Evolutionary conservation across 2,113 vertebrate species (phyloP).

Genomic region (Gavialis gangeticus): DNA sequence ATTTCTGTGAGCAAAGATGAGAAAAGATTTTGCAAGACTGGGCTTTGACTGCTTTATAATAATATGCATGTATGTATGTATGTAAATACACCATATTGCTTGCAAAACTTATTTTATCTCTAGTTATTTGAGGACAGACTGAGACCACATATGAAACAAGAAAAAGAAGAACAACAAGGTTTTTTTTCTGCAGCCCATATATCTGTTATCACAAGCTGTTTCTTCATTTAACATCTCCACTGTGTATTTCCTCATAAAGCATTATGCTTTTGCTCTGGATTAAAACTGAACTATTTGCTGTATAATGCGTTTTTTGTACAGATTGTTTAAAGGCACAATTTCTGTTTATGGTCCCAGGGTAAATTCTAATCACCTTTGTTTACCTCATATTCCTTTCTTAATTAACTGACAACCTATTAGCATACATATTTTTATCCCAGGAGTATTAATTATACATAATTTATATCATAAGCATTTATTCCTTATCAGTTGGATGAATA

Average conservation of each 20-base stretch:
- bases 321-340: constrained; percentile 82
- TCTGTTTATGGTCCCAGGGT: constrained; percentile 85
- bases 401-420: constrained; percentile 88
- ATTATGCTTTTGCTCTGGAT: constrained; percentile 47
- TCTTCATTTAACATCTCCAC: constrained; percentile 33
- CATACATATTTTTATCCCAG: constrained; percentile 83
- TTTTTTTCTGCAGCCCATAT: background rate
- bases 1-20: background rate
- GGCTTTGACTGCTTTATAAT: background rate
- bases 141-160: background rate
- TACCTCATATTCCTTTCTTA: constrained; percentile 85
- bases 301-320: constrained; percentile 70
- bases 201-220: constrained; percentile 17
- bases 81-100: background rate
- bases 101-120: constrained; percentile 13
- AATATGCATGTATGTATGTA: no score
- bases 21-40: background rate
- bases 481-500: constrained; percentile 84
- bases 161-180: background rate
- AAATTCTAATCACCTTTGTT: constrained; percentile 88
- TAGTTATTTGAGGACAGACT: background rate
- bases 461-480: constrained; percentile 88
- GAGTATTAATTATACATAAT: constrained; percentile 89
- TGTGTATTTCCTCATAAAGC: constrained; percentile 49
- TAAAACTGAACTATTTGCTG: constrained; percentile 68